Base-by-base conservation (phyloP, 2,888 invertebrate species). In the Anaspis maculata region DNA sequence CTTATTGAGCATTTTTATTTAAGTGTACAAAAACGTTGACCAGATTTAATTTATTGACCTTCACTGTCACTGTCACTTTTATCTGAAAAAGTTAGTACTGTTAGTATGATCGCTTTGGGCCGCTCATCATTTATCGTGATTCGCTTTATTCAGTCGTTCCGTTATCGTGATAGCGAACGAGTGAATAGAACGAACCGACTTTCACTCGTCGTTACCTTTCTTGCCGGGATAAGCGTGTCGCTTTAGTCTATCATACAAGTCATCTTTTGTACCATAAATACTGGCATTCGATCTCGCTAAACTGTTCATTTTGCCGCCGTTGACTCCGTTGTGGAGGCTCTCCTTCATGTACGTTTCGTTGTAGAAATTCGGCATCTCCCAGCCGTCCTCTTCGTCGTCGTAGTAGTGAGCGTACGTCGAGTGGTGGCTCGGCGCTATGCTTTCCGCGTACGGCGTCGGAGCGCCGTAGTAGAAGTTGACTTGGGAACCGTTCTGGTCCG, bases 321-420 rank as follows among this genome's bases (percentile, higher is more conserved):
- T 88, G 66, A 82, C 79, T 13, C 83, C 83, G 51, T 83, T 88
- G 64, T 90, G 90, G 34, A 91, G 74, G 58, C 89, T 79, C 70
- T 89, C 89, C 69, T 92, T 92, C 90, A 92, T 90, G 59, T 92
- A 92, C 2, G 91, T 90, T 67, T 92, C 92, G 62, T 91, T 91
- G 68, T 92, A 92, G 66, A 92, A 92, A 66, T 92, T 92, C 0
- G 92, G 92, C 92, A 92, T 92, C 62, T 92, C 92, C 92, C 92
- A 92, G 27, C 91, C 92, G 54, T 92, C 92, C 65, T 92, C 92
- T 59, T 92, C 92, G 51, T 92, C 91, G 59, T 92, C 91, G 52
- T 92, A 92, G 63, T 92, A 92, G 62, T 92, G 92, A 3, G 92
- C 92, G 64, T 92, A 92, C 0, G 92, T 92, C 27, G 90, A 91